These are phyloP conservation scores for Nephrotoma guestfalica DNA, from an alignment of 2,888 invertebrate species.

Conservation along the genomic window DNA sequence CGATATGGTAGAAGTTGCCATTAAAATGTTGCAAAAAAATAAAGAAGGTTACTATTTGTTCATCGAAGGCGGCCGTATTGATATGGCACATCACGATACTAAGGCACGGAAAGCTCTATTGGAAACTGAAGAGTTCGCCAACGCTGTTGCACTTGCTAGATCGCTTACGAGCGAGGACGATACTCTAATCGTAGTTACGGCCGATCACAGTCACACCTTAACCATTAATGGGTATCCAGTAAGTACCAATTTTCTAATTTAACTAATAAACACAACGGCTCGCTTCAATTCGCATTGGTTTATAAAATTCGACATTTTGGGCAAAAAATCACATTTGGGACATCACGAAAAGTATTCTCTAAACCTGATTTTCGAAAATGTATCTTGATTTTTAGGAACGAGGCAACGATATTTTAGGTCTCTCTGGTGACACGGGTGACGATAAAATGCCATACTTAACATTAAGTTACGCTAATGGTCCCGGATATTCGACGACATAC, in stretches of 20 bases:
- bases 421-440: slow-evolving; percentile 27
- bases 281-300: not conserved
- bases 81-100: slow-evolving; percentile 44
- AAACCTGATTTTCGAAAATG: slow-evolving; percentile 27
- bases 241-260: slow-evolving; percentile 21
- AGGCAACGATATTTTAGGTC: slow-evolving; percentile 35
- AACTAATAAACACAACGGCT: not conserved
- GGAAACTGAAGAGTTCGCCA: slow-evolving; percentile 62
- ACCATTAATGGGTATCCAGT: slow-evolving; percentile 58
- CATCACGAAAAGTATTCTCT: not conserved
- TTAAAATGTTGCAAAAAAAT: slow-evolving; percentile 41
- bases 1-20: slow-evolving; percentile 51
- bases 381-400: slow-evolving; percentile 26
- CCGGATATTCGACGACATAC: slow-evolving; percentile 41
- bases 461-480: slow-evolving; percentile 61
- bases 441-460: slow-evolving; percentile 51
- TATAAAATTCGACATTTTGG: not conserved
- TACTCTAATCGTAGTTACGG: slow-evolving; percentile 64
- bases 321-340: not conserved
- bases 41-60: slow-evolving; percentile 55
- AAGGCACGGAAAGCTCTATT: slow-evolving; percentile 52
- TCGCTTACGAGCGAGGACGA: slow-evolving; percentile 47
- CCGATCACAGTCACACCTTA: slow-evolving; percentile 69
- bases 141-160: slow-evolving; percentile 48
- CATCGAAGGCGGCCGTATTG: slow-evolving; percentile 40